Evolutionary conservation across 1,140 invertebrate genomes (phyloP).

Genomic region (Popillia japonica): DNA sequence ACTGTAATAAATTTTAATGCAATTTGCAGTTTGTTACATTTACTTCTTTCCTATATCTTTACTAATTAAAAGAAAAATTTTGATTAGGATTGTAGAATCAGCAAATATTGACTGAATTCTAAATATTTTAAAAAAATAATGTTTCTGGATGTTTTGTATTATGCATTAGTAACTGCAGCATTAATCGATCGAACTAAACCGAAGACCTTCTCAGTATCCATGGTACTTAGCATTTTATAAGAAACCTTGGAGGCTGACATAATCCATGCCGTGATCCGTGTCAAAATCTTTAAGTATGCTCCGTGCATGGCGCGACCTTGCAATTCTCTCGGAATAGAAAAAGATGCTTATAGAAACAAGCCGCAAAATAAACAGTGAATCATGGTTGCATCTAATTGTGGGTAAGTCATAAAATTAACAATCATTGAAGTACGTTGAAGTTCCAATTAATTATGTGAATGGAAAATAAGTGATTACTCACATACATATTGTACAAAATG

Average conservation of each 20-base stretch:
- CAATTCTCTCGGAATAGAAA: background rate
- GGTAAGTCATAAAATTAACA: background rate
- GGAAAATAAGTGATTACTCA: background rate
- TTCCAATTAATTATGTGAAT: no score
- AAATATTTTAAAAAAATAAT: no score
- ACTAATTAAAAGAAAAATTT: no score
- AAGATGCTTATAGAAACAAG: constrained; percentile 4
- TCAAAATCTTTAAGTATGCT: background rate
- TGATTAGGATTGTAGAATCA: no score
- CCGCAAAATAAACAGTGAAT: background rate
- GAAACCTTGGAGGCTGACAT: background rate
- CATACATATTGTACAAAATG: background rate
- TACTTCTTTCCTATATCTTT: no score
- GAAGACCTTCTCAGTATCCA: no score
- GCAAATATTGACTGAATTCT: no score
- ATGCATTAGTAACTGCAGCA: no score
- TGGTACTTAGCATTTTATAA: background rate
- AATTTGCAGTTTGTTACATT: no score
- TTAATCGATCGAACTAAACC: no score
- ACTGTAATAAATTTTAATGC: no score
- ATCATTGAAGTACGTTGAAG: background rate
- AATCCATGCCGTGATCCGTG: background rate
- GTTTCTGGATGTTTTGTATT: no score
- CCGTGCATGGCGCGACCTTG: background rate
- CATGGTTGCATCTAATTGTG: background rate